Evolutionary conservation across 1,140 invertebrate species (phyloP), one percentile per base, ranked within the genome.

Genomic region (Paraescarpia echinospica): DNA sequence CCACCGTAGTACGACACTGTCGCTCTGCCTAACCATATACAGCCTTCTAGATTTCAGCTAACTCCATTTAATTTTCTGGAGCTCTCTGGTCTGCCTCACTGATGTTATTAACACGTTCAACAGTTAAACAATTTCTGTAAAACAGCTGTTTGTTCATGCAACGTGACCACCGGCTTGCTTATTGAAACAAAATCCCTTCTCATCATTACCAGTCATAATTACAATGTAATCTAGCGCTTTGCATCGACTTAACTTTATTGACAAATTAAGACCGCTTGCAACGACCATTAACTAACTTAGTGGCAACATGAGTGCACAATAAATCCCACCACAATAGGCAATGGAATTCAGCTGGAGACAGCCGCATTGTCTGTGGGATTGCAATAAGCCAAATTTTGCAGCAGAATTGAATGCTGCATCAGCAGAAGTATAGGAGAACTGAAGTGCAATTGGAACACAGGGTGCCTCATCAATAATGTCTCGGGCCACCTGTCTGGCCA

Each of bases 171-270:
- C 9, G 22, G 59, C 2, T 77, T 6, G 59, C 59, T 77, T 77
- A 77, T 77, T 77, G 59, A 5, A 5, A 77, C 59, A 31, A 77
- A 77, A 77, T 77, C 59, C 59, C 8, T 6, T 2, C 59, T 77
- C 59, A 31, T 77, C 59, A 77, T 77, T 77, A 77, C 59, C 0
- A 27, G 59, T 77, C 9, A 77, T 77, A 77, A 77, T 77, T 77
- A 77, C 59, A 77, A 77, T 77, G 59, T 77, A 77, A 77, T 77
- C 59, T 77, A 27, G 59, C 27, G 59, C 59, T 77, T 77, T 77
- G 59, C 59, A 77, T 77, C 59, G 59, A 77, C 59, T 77, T 77
- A 77, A 77, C 59, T 77, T 77, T 77, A 77, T 77, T 77, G 59
- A 77, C 59, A 77, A 77, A 77, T 77, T 77, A 77, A 77, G 59